Evolutionary conservation across 2,888 invertebrate genomes (phyloP).

Genomic region (Mechanitis mazaeus): DNA sequence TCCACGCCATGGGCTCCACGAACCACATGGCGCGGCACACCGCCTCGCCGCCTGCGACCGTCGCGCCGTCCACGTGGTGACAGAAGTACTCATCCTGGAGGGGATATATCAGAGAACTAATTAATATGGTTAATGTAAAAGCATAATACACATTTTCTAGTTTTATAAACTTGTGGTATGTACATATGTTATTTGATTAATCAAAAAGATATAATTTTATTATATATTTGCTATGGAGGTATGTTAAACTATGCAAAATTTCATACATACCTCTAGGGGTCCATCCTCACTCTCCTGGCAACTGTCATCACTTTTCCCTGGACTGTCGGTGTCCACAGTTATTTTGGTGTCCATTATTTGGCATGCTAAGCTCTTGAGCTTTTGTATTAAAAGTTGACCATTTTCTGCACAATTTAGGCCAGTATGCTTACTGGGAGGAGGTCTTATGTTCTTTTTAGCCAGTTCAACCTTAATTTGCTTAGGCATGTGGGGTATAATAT

Average conservation of each 20-base stretch:
- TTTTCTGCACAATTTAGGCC: constrained; percentile 56
- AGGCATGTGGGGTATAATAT: constrained; percentile 84
- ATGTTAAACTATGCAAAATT: neutral
- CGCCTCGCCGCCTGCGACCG: constrained; percentile 43
- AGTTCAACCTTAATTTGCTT: constrained; percentile 53
- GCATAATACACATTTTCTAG: no score
- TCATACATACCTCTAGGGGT: constrained; percentile 42
- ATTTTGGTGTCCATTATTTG: constrained; percentile 46
- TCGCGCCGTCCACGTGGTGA: constrained; percentile 52
- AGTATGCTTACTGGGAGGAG: constrained; percentile 59
- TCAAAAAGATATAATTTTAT: no score
- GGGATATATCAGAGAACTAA: neutral
- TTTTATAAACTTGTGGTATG: no score
- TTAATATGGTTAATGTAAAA: no score
- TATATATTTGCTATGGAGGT: no score
- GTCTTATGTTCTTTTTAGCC: constrained; percentile 61
- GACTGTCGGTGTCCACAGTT: constrained; percentile 27
- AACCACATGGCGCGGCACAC: constrained; percentile 87
- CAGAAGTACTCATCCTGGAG: constrained; percentile 59
- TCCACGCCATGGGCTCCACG: constrained; percentile 94
- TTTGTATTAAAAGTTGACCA: constrained; percentile 60
- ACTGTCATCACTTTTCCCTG: constrained; percentile 25
- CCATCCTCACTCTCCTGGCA: constrained; percentile 44
- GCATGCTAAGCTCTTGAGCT: constrained; percentile 58
- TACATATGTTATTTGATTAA: no score